Evolutionary conservation across 2,113 vertebrate genomes (phyloP).

Genomic region (Martes martes): DNA sequence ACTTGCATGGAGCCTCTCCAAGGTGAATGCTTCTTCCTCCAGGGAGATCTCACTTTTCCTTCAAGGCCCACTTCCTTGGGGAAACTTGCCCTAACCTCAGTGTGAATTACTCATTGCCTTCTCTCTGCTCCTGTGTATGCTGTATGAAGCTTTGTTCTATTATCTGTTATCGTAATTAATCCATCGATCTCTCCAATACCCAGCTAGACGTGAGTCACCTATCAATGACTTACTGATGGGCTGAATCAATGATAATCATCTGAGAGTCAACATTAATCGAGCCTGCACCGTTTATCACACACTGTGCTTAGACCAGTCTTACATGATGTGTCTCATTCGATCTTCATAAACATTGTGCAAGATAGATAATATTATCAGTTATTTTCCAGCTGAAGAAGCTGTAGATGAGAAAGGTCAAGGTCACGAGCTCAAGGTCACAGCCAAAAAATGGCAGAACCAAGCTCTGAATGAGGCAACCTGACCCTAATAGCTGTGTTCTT

Average conservation of each 20-base stretch:
- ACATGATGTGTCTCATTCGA: neutral
- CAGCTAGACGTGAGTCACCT: neutral
- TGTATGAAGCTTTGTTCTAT: neutral
- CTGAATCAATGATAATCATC: neutral
- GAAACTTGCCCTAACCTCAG: neutral
- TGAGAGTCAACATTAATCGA: neutral
- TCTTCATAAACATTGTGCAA: neutral
- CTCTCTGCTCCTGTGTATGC: rapidly evolving
- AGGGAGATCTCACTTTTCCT: neutral
- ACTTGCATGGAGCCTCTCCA: neutral
- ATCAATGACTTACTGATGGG: neutral
- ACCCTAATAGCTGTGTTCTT: neutral
- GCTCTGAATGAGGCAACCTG: neutral
- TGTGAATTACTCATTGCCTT: neutral
- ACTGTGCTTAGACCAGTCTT: neutral
- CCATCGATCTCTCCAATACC: neutral
- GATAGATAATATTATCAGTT: neutral
- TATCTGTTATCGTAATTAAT: neutral
- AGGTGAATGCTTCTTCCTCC: neutral
- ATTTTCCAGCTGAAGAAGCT: neutral
- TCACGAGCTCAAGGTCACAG: neutral
- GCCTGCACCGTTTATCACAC: rapidly evolving
- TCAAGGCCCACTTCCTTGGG: neutral
- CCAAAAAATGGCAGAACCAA: neutral
- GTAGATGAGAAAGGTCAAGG: neutral